phyloP scores from a whole-genome alignment of 2,113 vertebrate species.

The Heterocephalus glaber region DNA sequence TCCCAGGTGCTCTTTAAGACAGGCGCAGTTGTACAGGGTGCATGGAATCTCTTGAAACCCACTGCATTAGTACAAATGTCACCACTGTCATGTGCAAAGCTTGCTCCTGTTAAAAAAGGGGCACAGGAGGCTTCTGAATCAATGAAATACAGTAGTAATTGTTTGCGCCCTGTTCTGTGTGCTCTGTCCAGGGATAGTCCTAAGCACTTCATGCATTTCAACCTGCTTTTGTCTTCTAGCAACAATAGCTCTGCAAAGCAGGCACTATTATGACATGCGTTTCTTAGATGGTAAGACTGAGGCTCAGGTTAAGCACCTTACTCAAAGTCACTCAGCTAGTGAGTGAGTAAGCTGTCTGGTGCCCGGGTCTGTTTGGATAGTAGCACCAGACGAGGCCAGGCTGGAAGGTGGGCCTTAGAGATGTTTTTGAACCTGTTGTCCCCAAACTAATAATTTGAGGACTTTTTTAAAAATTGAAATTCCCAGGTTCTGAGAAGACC shows the following conservation, averaged over 20 bases:
- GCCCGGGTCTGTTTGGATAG: background rate
- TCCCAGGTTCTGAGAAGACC: background rate
- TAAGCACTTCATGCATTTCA: background rate
- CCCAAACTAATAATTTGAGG: background rate
- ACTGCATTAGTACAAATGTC: background rate
- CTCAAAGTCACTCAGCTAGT: background rate
- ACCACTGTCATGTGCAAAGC: background rate
- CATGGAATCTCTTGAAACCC: background rate
- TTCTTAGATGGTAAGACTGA: background rate
- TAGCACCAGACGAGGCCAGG: background rate
- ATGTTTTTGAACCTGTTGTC: background rate
- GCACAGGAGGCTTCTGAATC: background rate
- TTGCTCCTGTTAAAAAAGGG: rapidly evolving
- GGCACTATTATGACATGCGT: background rate
- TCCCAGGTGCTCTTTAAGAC: slow-evolving; percentile 3
- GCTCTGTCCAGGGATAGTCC: background rate
- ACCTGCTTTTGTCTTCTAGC: background rate
- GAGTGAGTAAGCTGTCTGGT: background rate
- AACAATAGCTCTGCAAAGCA: background rate
- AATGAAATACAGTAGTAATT: rapidly evolving
- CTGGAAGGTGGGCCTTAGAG: rapidly evolving
- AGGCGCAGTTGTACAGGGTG: background rate
- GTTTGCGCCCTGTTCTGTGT: background rate
- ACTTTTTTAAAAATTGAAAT: background rate
- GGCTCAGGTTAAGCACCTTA: background rate